Percentiles rank a stretch among this genome's conserved stretches.
Evolutionary conservation across 2,888 invertebrate genomes (phyloP).

Genomic region (Drosophila recens): DNA sequence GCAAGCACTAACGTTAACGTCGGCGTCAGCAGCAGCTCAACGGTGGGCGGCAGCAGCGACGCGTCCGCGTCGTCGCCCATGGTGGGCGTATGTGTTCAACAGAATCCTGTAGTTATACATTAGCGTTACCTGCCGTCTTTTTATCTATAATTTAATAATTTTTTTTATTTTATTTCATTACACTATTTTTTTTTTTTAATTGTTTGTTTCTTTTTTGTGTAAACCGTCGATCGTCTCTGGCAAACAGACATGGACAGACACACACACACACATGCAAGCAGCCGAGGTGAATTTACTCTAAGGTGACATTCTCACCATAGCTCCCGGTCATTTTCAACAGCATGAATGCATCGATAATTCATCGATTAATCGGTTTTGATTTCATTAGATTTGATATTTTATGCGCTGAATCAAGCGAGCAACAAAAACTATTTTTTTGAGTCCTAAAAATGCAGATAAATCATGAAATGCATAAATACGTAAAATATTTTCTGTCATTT

Average conservation of each 20-base stretch:
- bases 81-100: slow-evolving; percentile 95
- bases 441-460: no score
- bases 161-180: slow-evolving; percentile 29
- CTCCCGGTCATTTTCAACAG: not conserved
- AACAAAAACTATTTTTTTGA: no score
- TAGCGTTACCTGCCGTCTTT: slow-evolving; percentile 72
- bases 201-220: slow-evolving; percentile 14
- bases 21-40: slow-evolving; percentile 56
- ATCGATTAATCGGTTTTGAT: no score
- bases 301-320: not conserved
- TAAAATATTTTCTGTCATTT: not conserved
- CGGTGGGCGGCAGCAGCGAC: slow-evolving; percentile 70
- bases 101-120: slow-evolving; percentile 97
- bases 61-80: slow-evolving; percentile 90
- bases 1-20: slow-evolving; percentile 39
- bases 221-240: slow-evolving; percentile 31
- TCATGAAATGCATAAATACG: no score
- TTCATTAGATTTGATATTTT: no score
- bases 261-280: slow-evolving; percentile 1
- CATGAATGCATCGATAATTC: no score
- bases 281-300: not conserved
- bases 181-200: slow-evolving; percentile 22
- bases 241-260: slow-evolving; percentile 11
- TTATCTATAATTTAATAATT: slow-evolving; percentile 34
- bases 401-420: no score